Base-by-base conservation (phyloP, 2,113 vertebrate species). In the Acrocephalus arundinaceus region DNA sequence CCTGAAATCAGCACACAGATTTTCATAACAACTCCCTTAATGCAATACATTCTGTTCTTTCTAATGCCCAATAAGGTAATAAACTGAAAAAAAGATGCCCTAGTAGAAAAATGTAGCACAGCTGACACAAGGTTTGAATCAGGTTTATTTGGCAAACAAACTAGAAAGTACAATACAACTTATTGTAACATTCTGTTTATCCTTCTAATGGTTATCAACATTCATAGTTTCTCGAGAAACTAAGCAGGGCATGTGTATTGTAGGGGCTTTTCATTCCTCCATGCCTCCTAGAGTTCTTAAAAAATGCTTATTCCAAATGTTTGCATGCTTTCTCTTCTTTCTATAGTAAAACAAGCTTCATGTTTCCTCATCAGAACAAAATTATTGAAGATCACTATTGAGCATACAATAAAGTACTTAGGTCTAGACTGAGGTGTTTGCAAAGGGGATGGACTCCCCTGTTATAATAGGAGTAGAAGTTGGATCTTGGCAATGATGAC, bases 401-500 rank as follows among this genome's bases (percentile, higher is more conserved):
- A 79, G 24, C 0, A 0, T 27, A 33, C 35, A n/a, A 73, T 54
- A 73, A 83, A 86, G 48, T 0, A 2, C 1, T 28, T 51, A 77
- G 8, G 21, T 74, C 59, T 88, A 67, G 43, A 70, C 39, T 1
- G 3, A 75, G 6, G 6, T 43, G 11, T 5, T 54, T 33, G 22
- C 0, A 5, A 65, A 73, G 4, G 25, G 16, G 58, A 49, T 3
- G 1, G n/a, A 37, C 28, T 61, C 7, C 33, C 4, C 27, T 1
- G 1, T 17, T 41, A 18, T 2, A 15, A 39, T 8, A 49, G 25
- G n/a, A 70, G 16, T 35, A 33, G 28, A n/a, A 11, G 33, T 0
- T 67, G 23, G 11, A 59, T 58, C 43, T 77, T 43, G 63, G 31
- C 63, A 70, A 39, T 37, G 54, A 45, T 0, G 2, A 31, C 46